phyloP scores from a whole-genome alignment of 1,140 invertebrate genomes.

The Meloidogyne hapla region DNA sequence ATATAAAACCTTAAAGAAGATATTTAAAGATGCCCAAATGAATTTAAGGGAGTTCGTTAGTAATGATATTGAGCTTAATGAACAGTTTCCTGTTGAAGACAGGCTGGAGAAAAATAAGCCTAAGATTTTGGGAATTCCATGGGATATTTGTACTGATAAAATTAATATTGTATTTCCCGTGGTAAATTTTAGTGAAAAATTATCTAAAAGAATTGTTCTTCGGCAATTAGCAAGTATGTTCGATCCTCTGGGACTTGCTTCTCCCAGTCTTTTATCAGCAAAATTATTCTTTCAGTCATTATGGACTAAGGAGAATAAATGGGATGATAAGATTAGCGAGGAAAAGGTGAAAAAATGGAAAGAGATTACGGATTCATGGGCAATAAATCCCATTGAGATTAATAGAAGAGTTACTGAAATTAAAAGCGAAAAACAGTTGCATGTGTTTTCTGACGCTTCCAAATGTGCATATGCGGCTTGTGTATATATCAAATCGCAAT shows the following conservation, averaged over 20 bases:
- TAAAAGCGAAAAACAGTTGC: conserved; percentile 19
- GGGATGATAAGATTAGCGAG: background rate
- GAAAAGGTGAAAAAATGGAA: background rate
- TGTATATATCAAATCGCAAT: conserved; percentile 20
- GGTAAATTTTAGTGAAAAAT: background rate
- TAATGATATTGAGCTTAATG: conserved; percentile 21
- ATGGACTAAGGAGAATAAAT: conserved; percentile 33
- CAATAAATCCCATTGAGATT: background rate
- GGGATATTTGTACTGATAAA: conserved; percentile 30
- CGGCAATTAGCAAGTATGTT: conserved; percentile 15
- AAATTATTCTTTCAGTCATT: conserved; percentile 40
- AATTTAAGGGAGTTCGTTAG: conserved; percentile 37
- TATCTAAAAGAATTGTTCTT: conserved; percentile 33
- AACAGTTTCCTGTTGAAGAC: background rate
- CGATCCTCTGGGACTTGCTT: conserved; percentile 36
- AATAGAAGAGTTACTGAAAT: conserved; percentile 9
- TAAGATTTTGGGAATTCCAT: conserved; percentile 37
- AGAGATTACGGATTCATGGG: background rate
- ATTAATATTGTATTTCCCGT: background rate
- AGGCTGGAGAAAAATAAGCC: background rate
- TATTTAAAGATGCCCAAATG: conserved; percentile 33
- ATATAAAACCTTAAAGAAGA: too few relatives aligned
- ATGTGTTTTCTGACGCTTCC: conserved; percentile 41
- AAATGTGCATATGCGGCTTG: conserved; percentile 32
- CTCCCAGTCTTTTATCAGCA: conserved; percentile 21